These are phyloP conservation scores for Stigmatopora argus DNA, from an alignment of 2,113 vertebrate genomes.

Conservation along the genomic window DNA sequence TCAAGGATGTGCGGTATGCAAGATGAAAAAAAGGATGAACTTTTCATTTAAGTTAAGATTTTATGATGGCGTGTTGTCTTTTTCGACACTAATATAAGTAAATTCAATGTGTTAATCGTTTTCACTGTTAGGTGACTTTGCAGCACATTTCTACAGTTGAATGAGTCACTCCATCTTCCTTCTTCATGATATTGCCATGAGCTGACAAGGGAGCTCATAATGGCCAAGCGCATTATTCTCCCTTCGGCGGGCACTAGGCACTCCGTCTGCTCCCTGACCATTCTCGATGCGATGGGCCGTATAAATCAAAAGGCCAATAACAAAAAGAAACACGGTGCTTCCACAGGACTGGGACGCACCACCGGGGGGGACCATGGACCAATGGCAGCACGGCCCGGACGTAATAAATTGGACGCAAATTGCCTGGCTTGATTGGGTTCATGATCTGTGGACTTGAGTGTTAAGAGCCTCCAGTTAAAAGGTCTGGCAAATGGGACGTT, in stretches of 20 bases:
- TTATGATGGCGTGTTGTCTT: background rate
- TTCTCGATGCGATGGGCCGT: constrained; percentile 37
- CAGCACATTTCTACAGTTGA: background rate
- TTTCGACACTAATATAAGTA: background rate
- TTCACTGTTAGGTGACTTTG: background rate
- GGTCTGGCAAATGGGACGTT: constrained; percentile 59
- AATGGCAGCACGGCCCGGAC: constrained; percentile 29
- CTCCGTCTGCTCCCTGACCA: constrained; percentile 28
- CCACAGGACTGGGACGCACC: constrained; percentile 27
- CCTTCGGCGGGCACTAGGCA: constrained; percentile 38
- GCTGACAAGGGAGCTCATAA: constrained; percentile 44
- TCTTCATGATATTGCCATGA: constrained; percentile 42
- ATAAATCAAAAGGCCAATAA: constrained; percentile 69
- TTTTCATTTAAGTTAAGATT: background rate
- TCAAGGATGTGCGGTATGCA: no score
- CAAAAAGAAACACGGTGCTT: constrained; percentile 53
- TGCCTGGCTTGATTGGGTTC: constrained; percentile 71
- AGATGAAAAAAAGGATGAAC: no score
- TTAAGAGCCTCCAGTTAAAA: constrained; percentile 59
- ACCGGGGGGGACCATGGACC: constrained; percentile 50
- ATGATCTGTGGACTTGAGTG: constrained; percentile 63
- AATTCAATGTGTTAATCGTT: constrained; percentile 1
- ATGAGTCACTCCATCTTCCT: constrained; percentile 30
- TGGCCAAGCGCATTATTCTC: constrained; percentile 45
- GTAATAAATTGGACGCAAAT: constrained; percentile 69